Conservation (phyloP, 2,113 vertebrate genomes). For the Rattus rattus region DNA sequence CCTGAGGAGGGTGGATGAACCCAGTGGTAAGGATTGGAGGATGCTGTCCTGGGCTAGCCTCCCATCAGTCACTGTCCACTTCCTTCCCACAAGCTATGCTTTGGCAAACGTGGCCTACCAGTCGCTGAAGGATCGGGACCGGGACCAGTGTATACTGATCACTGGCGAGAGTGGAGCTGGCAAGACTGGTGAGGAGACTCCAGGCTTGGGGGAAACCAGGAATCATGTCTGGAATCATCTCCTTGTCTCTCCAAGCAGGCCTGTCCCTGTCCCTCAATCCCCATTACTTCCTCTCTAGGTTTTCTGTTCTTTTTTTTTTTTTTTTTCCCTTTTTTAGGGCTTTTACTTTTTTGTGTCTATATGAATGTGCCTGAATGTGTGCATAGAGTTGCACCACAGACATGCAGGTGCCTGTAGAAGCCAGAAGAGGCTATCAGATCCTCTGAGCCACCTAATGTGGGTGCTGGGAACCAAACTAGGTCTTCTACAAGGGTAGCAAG, state of each 20-base stretch:
- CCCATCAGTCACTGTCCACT: background rate
- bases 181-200: slow-evolving; percentile 87
- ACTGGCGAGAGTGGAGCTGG: slow-evolving; percentile 89
- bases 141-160: slow-evolving; percentile 90
- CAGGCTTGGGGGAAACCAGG: rapidly evolving
- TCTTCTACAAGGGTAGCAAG: background rate
- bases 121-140: slow-evolving; percentile 85
- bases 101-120: slow-evolving; percentile 88
- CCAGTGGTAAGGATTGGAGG: background rate
- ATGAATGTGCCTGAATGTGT: background rate
- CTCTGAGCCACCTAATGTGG: background rate
- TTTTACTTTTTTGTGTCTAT: background rate
- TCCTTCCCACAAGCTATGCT: slow-evolving; percentile 84
- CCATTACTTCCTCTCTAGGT: background rate
- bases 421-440: background rate
- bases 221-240: background rate
- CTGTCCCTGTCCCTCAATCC: background rate
- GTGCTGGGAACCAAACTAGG: background rate
- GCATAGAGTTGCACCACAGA: background rate
- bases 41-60: background rate
- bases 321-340: background rate
- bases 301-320: background rate
- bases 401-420: background rate
- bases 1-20: background rate
- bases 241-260: background rate